Base-by-base conservation (phyloP, 2,113 vertebrate genomes). In the Argyrosomus japonicus region DNA sequence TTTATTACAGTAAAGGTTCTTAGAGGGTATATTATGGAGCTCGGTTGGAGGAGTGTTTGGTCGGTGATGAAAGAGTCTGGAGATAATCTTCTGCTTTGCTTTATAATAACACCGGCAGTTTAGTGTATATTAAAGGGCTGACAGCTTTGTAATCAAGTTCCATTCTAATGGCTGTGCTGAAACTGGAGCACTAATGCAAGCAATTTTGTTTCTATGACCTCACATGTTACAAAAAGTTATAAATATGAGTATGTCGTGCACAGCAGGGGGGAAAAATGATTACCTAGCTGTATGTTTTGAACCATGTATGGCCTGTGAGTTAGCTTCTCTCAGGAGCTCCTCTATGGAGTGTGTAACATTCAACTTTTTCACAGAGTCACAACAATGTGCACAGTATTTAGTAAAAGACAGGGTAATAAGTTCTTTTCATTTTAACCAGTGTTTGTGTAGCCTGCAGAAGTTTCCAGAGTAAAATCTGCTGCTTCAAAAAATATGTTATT, bases 51-150 rank as follows among this genome's bases (percentile, higher is more conserved):
- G 51, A 83, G 50, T 15, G 11, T 51, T 84, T 29, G 54, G 32
- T 75, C 11, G 10, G 1, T 56, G 65, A 77, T 85, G 61, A 81
- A 77, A 58, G 77, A 71, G 62, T 48, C 5, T 3, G 29, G 51
- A 77, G 67, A 76, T 70, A 67, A 79, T 71, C 29, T 68, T 29
- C 12, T 29, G 64, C 73, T 63, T 65, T 18, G n/a, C 36, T 71
- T 70, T 3, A 36, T 12, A 3, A 61, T 25, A 58, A 56, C 62
- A 58, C 32, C 36, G 29, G 15, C 12, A 36, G 45, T 76, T 77
- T 54, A n/a, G 32, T 73, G 53, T 62, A 17, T 50, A 82, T 72
- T 76, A 77, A 67, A 87, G 18, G 61, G 29, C 56, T 62, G 7
- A 21, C 60, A 75, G 60, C 70, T 82, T 75, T 53, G 60, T 71